phyloP scores from a whole-genome alignment of 2,888 invertebrate species.

The Macaria notata region DNA sequence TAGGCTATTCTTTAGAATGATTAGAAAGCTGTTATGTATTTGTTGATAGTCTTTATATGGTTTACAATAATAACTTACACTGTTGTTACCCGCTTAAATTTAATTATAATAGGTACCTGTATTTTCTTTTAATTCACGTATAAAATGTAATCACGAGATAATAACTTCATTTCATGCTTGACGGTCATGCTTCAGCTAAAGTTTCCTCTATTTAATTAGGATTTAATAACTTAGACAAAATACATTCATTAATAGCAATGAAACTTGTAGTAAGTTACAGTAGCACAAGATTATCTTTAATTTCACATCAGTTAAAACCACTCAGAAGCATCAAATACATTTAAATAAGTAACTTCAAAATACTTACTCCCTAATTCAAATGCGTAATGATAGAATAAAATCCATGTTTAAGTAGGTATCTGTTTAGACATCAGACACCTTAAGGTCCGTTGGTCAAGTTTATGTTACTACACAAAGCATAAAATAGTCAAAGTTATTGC shows the following conservation, averaged over 20 bases:
- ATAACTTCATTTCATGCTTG: slow-evolving; percentile 18
- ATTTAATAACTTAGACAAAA: not conserved
- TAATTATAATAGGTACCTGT: too few species aligned
- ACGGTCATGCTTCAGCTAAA: slow-evolving; percentile 3
- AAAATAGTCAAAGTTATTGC: slow-evolving; percentile 64
- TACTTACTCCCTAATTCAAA: slow-evolving; percentile 33
- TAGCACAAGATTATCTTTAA: not conserved
- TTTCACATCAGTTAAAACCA: slow-evolving; percentile 7
- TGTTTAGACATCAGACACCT: slow-evolving; percentile 54
- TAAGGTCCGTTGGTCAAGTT: slow-evolving; percentile 56
- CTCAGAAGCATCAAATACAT: slow-evolving; percentile 3
- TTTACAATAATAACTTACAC: too few species aligned
- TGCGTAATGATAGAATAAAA: slow-evolving; percentile 32
- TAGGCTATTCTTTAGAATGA: too few species aligned
- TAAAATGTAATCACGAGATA: not conserved
- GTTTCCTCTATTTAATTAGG: not conserved
- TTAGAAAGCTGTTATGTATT: too few species aligned
- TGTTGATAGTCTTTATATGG: too few species aligned
- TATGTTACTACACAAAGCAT: slow-evolving; percentile 58
- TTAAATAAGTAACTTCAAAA: not conserved
- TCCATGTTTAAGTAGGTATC: slow-evolving; percentile 44
- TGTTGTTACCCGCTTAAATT: too few species aligned
- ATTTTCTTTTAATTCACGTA: too few species aligned
- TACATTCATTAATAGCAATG: not conserved
- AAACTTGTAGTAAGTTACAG: slow-evolving; percentile 6